Evolutionary conservation across 2,888 invertebrate genomes (phyloP).

Genomic region (Tanypteryx hageni): DNA sequence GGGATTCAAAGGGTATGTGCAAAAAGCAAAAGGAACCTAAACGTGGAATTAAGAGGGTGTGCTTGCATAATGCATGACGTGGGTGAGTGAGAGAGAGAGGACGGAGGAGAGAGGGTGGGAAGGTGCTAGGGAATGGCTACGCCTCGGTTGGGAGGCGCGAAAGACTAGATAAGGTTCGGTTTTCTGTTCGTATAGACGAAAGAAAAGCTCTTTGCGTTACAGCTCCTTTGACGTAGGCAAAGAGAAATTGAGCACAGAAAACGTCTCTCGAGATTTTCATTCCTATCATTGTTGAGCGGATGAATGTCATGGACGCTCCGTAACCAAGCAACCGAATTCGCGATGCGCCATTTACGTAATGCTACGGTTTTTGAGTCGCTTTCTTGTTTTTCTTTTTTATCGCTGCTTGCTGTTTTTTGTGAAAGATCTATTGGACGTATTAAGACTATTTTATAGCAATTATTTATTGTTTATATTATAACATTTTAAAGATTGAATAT

Average conservation of each 20-base stretch:
- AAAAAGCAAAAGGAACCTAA: constrained; percentile 1
- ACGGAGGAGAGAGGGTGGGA: neutral
- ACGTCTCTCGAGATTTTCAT: neutral
- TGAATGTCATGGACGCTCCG: neutral
- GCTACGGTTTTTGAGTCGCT: no score
- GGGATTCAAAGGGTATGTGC: neutral
- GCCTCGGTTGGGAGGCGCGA: neutral
- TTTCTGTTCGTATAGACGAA: neutral
- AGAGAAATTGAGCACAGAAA: constrained; percentile 1
- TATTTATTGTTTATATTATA: no score
- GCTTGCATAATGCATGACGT: neutral
- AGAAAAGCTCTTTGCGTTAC: neutral
- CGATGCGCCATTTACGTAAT: no score
- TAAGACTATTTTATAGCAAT: no score
- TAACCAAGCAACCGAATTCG: no score
- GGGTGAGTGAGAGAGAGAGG: neutral
- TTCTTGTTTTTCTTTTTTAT: no score
- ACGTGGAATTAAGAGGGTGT: neutral
- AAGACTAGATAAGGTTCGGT: constrained; percentile 1
- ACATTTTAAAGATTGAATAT: no score
- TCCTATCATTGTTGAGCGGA: neutral
- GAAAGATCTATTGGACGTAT: no score
- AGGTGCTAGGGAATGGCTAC: no score
- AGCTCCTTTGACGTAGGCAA: neutral
- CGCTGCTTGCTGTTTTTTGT: no score